Evolutionary conservation across 2,113 vertebrate species (phyloP), one percentile per base, ranked within the genome.

Genomic region (Ceyx cyanopectus): DNA sequence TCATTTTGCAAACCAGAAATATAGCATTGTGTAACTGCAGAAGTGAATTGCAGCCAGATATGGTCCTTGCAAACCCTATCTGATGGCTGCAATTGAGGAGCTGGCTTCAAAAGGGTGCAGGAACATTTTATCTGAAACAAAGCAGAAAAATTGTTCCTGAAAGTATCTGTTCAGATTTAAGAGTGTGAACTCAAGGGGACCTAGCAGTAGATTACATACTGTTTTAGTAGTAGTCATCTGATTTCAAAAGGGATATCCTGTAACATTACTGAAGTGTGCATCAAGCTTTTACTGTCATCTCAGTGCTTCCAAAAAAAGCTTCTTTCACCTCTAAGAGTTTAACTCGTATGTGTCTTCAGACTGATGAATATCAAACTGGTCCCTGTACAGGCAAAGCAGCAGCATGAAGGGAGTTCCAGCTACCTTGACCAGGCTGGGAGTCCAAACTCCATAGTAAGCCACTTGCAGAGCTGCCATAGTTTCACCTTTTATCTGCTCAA

Each of bases 1-100:
- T 56, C 14, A 19, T 80, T 94, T 24, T 96, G 78, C 85, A 93
- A 63, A 86, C 21, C n/a, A 93, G 56, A 75, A 75, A 73, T 48
- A 89, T 62, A 85, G 32, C 27, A 68, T 80, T 87, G 34, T 29
- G 3, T 68, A 93, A 82, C 3, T 51, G 81, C 15, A 88, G 23
- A 82, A 81, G 63, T 37, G 46, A 50, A 88, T 11, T 2, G 5
- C 29, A 74, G 63, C 62, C 82, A 90, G 58, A 57, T 72, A 34
- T 9, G 37, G 74, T 75, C 23, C 41, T 70, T 81, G 37, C 62
- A 94, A 93, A 58, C 41, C 21, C 56, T 29, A 30, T 56, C 43
- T 74, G 81, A 92, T 46, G 32, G 65, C 72, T 75, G 13, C 27
- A 89, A 27, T 45, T 89, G 80, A 88, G 27, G 7, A 89, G 7